Conservation (phyloP, 1,140 invertebrate genomes). For the Maconellicoccus hirsutus region DNA sequence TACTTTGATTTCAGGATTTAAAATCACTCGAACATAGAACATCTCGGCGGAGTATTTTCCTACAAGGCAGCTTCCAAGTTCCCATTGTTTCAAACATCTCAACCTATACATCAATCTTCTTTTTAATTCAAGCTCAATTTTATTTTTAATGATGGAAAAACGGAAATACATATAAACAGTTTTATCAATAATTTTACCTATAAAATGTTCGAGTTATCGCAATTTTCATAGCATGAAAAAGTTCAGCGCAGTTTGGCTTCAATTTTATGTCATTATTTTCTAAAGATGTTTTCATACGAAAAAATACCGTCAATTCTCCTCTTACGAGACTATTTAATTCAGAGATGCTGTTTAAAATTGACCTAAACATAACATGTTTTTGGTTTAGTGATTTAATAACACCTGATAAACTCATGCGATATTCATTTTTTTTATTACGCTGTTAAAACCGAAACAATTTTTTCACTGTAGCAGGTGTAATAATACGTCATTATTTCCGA, state of each 20-base stretch:
- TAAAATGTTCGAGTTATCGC: background rate
- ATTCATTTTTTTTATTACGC: background rate
- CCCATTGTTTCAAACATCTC: background rate
- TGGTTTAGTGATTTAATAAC: too few species aligned
- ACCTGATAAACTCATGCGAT: too few species aligned
- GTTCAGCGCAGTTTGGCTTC: background rate
- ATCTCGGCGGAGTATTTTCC: background rate
- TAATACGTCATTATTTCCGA: background rate
- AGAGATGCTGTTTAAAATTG: background rate
- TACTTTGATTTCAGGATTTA: background rate
- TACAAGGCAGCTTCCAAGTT: background rate
- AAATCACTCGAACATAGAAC: background rate
- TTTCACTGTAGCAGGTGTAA: background rate
- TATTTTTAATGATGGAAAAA: background rate
- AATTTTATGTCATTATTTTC: background rate
- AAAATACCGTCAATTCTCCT: background rate
- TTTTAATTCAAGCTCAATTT: too few species aligned
- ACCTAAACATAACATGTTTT: background rate
- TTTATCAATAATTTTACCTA: background rate
- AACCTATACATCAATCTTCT: too few species aligned
- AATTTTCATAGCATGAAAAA: background rate
- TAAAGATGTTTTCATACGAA: background rate
- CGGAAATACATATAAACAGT: too few species aligned
- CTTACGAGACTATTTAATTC: background rate
- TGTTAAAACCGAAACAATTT: background rate